Base-by-base conservation (phyloP, 2,797 vertebrate species). In the Falco biarmicus region DNA sequence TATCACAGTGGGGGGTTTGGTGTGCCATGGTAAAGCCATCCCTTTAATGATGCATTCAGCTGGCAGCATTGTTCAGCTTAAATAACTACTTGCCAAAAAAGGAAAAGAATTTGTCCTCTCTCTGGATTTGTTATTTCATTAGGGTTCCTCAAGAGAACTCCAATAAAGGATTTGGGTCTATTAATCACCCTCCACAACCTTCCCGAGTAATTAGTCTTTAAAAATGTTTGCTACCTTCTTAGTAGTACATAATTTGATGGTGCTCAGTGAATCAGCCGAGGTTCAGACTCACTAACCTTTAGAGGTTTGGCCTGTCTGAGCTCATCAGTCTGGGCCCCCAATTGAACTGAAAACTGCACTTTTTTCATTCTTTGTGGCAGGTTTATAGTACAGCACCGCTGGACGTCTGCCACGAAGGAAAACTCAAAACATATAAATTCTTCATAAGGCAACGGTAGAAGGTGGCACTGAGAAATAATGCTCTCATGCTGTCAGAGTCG, bases 351-450 rank as follows among this genome's bases (percentile, higher is more conserved):
- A 95, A 95, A 77, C 45, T 68, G 77, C 4, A 6, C 3, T 91
- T 97, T 95, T 91, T 90, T 95, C 85, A 70, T 51, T 82, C 73
- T 95, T 91, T 63, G 73, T 96, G 92, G 70, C 90, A 96, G 82
- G 88, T 95, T 96, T 96, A 94, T 94, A 90, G 89, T 54, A 54
- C 20, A 92, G 90, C 83, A 32, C 83, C 6, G 34, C 82, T 95
- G 93, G 95, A 95, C 0, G 28, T 54, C 82, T 95, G 93, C 96
- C 96, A 97, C 48, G 80, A 75, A 94, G 81, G 77, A 95, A 96
- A 95, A 90, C 79, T 87, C 92, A 91, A 96, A 97, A 92, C 89
- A 95, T 85, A 96, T 94, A 91, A 95, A 96, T 96, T 97, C 95
- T 97, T 97, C 96, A 92, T 96, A 93, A 95, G 82, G 91, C 84